A percentile compares a stretch with the other conserved stretches of the same genome.
phyloP scores from a whole-genome alignment of 2,888 invertebrate genomes.

The Calameuta idolon region DNA sequence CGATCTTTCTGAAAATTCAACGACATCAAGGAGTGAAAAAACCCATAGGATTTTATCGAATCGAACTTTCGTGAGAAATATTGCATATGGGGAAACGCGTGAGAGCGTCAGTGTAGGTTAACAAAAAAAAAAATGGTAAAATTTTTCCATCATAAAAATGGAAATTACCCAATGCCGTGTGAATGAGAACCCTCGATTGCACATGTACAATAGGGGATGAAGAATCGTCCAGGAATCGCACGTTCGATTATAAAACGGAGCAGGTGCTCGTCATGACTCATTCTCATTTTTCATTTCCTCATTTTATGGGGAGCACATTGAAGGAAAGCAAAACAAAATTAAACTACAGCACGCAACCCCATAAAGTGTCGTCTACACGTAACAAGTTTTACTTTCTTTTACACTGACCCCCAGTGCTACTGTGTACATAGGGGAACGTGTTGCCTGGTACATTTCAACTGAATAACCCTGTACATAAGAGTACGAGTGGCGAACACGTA shows the following conservation, averaged over 20 bases:
- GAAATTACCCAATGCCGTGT: background rate
- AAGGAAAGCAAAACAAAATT: background rate
- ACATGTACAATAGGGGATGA: background rate
- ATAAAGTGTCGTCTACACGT: background rate
- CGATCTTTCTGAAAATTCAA: background rate
- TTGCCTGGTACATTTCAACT: background rate
- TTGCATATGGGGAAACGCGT: background rate
- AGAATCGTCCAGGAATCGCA: background rate
- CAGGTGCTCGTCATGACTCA: background rate
- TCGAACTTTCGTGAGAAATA: background rate
- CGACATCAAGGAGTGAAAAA: background rate
- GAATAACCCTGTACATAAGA: background rate
- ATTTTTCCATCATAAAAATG: background rate
- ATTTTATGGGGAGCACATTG: background rate
- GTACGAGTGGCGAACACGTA: background rate
- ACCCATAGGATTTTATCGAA: background rate
- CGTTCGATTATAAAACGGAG: background rate
- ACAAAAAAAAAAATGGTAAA: no score
- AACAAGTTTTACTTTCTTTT: background rate
- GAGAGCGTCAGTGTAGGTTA: background rate
- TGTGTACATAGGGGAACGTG: background rate
- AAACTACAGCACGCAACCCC: background rate
- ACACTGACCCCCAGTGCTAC: background rate
- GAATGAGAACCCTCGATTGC: background rate
- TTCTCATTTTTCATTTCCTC: background rate